Evolutionary conservation across 2,888 invertebrate species (phyloP), one percentile per base, ranked within the genome.

Genomic region (Holacanthella duospinosa): DNA sequence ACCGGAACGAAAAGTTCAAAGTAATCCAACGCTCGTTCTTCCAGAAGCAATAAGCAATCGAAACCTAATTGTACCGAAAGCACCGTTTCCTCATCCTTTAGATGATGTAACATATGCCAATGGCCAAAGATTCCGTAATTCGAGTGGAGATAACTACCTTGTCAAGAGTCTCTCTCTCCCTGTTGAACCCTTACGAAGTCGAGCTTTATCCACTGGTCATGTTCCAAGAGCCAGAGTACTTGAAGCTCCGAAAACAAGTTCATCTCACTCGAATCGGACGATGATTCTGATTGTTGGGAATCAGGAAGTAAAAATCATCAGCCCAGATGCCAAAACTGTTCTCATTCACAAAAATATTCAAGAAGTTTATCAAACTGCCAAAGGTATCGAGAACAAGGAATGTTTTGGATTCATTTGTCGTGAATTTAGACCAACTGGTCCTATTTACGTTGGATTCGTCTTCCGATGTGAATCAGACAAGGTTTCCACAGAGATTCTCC

Each of bases 331-430:
- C 64, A 96, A 96, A 75, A 88, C 89, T 74, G 86, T 92, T 16
- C 80, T 95, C 6, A 82, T 95, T 6, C 89, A 92, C 74, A 87
- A 93, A 69, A 86, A 86, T 55, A 87, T 95, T 74, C 87, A 86
- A 74, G 93, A 95, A 75, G 87, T 96, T 16, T 87, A 89, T 1
- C 88, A 87, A 70, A 93, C 93, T 73, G 87, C 90, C 1, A 85
- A 86, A 82, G 95, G 95, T 0, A 79, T 87, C n/a, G 79, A 81
- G 66, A 85, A 86, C 75, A 81, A 84, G 48, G 93, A 93, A 70
- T 90, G 95, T 75, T 94, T 95, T 76, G 94, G 94, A 0, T 93
- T 96, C 75, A 91, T 95, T 56, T 92, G 92, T 73, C 82, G 88
- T n/a, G 94, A 94, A 76, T 81, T 79, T 43, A 43, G 60, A 2